phyloP scores from a whole-genome alignment of 2,888 invertebrate genomes.

The Scelioninae gen. 1 region DNA sequence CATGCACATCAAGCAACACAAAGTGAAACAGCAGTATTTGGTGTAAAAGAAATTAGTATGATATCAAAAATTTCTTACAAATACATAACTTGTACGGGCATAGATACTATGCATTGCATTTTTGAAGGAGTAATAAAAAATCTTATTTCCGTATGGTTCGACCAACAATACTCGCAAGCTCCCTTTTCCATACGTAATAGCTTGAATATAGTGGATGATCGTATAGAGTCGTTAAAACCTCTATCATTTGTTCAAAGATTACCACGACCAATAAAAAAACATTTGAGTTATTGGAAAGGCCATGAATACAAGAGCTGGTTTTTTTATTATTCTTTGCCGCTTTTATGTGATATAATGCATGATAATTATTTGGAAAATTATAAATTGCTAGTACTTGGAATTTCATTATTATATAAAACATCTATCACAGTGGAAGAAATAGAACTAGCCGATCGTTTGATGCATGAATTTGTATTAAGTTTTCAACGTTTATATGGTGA shows the following conservation, averaged over 20 bases:
- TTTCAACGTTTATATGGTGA: conserved; percentile 26
- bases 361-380: conserved; percentile 43
- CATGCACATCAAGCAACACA: conserved; percentile 50
- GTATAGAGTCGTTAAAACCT: conserved; percentile 28
- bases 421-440: conserved; percentile 18
- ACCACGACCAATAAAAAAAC: conserved; percentile 47
- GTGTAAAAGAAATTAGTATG: conserved; percentile 61
- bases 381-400: conserved; percentile 44
- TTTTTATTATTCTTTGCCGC: too few relatives aligned
- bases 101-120: conserved; percentile 67
- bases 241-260: conserved; percentile 55
- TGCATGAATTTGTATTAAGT: conserved; percentile 11
- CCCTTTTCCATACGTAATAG: conserved; percentile 30
- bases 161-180: conserved; percentile 24
- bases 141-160: conserved; percentile 54
- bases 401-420: conserved; percentile 30
- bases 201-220: conserved; percentile 28
- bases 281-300: conserved; percentile 63
- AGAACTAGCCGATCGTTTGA: not conserved
- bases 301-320: conserved; percentile 64
- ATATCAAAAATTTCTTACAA: conserved; percentile 49
- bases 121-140: conserved; percentile 49
- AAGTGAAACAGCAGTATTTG: conserved; percentile 30
- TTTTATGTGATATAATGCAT: conserved; percentile 31
- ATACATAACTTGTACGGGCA: conserved; percentile 40